Evolutionary conservation across 92 coral and sea anemone genomes (phyloP).

Genomic region (Siderastrea radians): DNA sequence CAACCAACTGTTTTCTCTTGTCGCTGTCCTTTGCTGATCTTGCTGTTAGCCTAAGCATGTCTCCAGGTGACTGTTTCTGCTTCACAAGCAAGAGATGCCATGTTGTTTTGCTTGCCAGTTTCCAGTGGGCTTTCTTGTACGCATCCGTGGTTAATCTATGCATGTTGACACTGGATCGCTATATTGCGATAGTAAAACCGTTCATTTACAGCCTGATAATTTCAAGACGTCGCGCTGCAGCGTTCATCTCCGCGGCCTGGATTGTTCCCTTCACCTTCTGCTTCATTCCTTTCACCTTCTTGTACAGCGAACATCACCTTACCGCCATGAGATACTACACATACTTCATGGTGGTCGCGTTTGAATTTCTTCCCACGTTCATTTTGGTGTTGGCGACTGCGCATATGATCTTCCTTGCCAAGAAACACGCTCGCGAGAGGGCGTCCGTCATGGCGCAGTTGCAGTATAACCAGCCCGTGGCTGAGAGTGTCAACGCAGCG

Average conservation of each 20-base stretch:
- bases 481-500: neutral
- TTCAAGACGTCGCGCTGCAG: neutral
- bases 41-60: constrained; percentile 17
- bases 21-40: constrained; percentile 43
- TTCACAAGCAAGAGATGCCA: neutral
- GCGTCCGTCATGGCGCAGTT: constrained; percentile 12
- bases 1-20: constrained; percentile 32
- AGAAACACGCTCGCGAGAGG: constrained; percentile 40
- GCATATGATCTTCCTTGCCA: constrained; percentile 37
- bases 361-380: constrained; percentile 28
- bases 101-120: neutral
- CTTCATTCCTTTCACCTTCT: neutral
- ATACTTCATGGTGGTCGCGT: neutral
- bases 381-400: constrained; percentile 4
- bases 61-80: constrained; percentile 15
- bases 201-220: neutral
- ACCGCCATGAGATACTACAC: neutral
- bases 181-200: constrained; percentile 35
- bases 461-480: constrained; percentile 9
- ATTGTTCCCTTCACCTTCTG: neutral
- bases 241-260: constrained; percentile 21
- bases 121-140: constrained; percentile 32
- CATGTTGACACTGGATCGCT: constrained; percentile 26
- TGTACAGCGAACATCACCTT: neutral
- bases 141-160: constrained; percentile 33